phyloP scores from a whole-genome alignment of 2,113 vertebrate species.

The Alouatta palliata region DNA sequence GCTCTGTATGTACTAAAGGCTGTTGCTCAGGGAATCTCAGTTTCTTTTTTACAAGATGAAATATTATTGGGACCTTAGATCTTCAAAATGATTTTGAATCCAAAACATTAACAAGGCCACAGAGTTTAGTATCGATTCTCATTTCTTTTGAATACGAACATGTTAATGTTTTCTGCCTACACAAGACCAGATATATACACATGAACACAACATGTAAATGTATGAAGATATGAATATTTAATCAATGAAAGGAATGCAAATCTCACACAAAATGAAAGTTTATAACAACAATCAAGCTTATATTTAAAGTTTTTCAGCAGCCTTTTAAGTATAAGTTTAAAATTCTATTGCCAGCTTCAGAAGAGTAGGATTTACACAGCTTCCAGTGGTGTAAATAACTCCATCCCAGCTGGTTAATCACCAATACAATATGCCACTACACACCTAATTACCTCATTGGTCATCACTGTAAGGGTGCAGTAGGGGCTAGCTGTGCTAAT shows the following conservation, averaged over 20 bases:
- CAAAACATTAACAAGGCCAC: not conserved
- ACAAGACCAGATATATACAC: not conserved
- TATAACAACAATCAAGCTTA: not conserved
- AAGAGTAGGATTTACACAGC: not conserved
- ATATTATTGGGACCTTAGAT: not conserved
- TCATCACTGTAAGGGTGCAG: not conserved
- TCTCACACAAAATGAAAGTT: not conserved
- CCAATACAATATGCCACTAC: accelerated
- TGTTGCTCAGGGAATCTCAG: conserved; percentile 43
- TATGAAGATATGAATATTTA: not conserved
- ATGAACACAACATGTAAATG: not conserved
- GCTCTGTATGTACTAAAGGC: not conserved
- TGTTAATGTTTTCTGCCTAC: not conserved
- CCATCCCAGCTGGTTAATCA: not conserved
- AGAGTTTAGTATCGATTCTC: not conserved
- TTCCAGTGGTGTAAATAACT: not conserved
- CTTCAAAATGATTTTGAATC: conserved; percentile 56
- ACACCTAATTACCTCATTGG: not conserved
- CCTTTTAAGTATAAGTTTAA: not conserved
- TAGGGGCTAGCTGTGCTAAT: conserved; percentile 1
- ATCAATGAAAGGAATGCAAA: not conserved
- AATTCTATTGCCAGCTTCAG: not conserved
- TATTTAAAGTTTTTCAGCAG: not conserved
- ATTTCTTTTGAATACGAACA: not conserved
- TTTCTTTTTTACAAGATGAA: conserved; percentile 34